These are phyloP conservation scores for Clamator glandarius DNA, from an alignment of 2,797 vertebrate genomes.

Conservation along the genomic window DNA sequence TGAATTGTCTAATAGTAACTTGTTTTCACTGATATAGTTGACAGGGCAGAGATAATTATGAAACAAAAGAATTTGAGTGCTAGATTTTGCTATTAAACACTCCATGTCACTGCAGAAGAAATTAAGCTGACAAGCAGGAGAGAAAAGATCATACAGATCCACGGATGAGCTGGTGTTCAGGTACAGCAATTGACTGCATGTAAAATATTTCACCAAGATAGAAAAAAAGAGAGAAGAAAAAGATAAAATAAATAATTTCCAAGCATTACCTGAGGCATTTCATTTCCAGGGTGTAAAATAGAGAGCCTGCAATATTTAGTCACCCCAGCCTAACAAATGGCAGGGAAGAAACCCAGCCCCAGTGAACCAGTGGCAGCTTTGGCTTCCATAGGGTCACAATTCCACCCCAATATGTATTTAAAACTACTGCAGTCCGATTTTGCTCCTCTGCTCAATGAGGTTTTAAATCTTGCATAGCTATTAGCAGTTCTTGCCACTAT, in stretches of 20 bases:
- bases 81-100: slow-evolving; percentile 32
- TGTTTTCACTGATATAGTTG: slow-evolving; percentile 49
- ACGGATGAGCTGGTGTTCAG: background rate
- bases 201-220: background rate
- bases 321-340: background rate
- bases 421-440: background rate
- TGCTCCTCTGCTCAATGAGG: slow-evolving; percentile 40
- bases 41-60: slow-evolving; percentile 63
- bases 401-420: slow-evolving; percentile 1
- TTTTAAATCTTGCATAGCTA: slow-evolving; percentile 58
- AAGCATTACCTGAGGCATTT: background rate
- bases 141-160: background rate
- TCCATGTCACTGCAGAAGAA: slow-evolving; percentile 23
- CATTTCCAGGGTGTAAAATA: background rate
- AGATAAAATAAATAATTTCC: background rate
- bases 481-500: slow-evolving; percentile 33
- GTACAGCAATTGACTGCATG: background rate
- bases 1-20: slow-evolving; percentile 40
- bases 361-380: background rate
- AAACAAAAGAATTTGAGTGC: slow-evolving; percentile 41
- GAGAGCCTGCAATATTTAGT: background rate
- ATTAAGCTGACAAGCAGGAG: slow-evolving; percentile 37
- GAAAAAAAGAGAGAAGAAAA: background rate
- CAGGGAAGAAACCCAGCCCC: background rate
- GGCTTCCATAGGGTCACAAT: background rate